Percentiles rank a stretch among this genome's conserved stretches.
Evolutionary conservation across 53 echinoderm and acorn worm species (phyloP).

Genomic region (Zoroaster sp.): DNA sequence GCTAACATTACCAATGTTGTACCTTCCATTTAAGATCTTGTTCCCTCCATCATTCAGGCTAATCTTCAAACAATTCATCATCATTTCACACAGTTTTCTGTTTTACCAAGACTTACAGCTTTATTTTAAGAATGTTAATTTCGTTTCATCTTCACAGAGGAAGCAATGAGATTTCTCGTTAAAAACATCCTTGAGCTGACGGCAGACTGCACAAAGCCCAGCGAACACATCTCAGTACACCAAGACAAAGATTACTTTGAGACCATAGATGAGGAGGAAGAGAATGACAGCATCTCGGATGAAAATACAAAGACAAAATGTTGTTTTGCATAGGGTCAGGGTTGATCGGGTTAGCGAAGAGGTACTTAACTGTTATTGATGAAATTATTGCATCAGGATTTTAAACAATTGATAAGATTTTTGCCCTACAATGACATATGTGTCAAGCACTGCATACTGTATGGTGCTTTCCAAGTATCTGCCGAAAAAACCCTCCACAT

Average conservation of each 20-base stretch:
- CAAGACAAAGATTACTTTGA: constrained; percentile 88
- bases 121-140: no score
- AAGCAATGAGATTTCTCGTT: constrained; percentile 92
- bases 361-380: no score
- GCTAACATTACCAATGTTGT: not conserved
- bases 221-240: constrained; percentile 91
- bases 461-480: no score
- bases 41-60: not conserved
- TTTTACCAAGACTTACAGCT: no score
- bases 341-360: no score
- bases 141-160: constrained; percentile 58
- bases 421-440: no score
- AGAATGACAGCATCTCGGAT: constrained; percentile 3
- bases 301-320: constrained; percentile 40
- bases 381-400: no score
- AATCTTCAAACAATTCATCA: no score
- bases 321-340: constrained; percentile 17
- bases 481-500: no score
- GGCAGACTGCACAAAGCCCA: constrained; percentile 66
- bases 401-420: no score
- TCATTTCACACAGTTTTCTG: no score
- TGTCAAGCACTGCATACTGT: no score
- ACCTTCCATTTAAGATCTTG: not conserved
- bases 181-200: constrained; percentile 82
- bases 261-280: constrained; percentile 67